Base-by-base conservation (phyloP, 2,888 invertebrate genomes). In the Parthenolecanium corni region DNA sequence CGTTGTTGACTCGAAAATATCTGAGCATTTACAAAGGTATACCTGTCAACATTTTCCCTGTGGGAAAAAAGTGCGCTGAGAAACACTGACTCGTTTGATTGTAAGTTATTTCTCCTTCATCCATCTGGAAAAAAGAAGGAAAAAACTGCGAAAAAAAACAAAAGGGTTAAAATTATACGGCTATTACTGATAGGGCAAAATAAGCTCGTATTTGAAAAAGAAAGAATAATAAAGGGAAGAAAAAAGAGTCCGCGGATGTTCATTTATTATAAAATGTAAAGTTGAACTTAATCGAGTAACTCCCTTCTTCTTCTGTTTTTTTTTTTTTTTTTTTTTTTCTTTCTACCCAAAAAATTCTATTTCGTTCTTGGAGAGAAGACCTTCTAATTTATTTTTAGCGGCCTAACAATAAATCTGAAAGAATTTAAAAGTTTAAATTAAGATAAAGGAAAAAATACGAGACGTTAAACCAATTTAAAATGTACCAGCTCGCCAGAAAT, bases 351-450 rank as follows among this genome's bases (percentile, higher is more conserved):
- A 54, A 54, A 54, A 54, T 54, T 54, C 54, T 54, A 54, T 54
- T 54, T 54, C 42, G 24, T 38, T 54, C 38, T 42, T 54, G 16
- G 40, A n/a, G 40, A 40, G 20, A 44, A 44, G 57, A 57, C 36
- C 57, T 57, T 47, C 31, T 57, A 57, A 57, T 57, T 57, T 57
- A 57, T 57, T 57, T 57, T 57, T 36, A 57, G 57, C 57, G 46
- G 57, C 57, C 57, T 57, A 57, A 57, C 57, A 57, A 57, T 57
- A 57, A 57, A 57, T 57, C 57, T 57, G 57, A 57, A 57, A 57
- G 57, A 57, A 57, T 57, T 57, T 57, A 57, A 57, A 57, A 57
- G 57, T 57, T 57, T 57, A 47, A 57, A 57, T 57, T 57, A 57
- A 57, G 57, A 57, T 57, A 57, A 57, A 57, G 57, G 36, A 57